Evolutionary conservation across 2,888 invertebrate species (phyloP).

Genomic region (Agriotes lineatus): DNA sequence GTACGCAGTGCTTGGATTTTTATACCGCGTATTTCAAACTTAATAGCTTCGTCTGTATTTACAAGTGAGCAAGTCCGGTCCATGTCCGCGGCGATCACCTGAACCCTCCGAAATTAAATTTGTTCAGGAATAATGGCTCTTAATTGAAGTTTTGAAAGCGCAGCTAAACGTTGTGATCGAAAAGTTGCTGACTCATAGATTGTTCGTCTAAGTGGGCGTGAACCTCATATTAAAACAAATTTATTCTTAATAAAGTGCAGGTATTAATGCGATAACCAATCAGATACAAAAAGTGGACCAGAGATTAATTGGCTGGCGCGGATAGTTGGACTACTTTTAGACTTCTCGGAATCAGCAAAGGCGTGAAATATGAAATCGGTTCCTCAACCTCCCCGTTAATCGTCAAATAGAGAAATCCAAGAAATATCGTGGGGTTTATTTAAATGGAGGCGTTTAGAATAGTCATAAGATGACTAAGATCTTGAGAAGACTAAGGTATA

Average conservation of each 20-base stretch:
- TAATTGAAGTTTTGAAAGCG: conserved; percentile 14
- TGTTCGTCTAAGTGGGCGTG: conserved; percentile 14
- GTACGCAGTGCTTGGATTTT: conserved; percentile 13
- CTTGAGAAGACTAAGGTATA: no score
- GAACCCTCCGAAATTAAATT: conserved; percentile 9
- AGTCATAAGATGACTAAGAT: no score
- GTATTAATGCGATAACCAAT: conserved; percentile 20
- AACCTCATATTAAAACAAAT: conserved; percentile 12
- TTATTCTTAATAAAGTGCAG: conserved; percentile 21
- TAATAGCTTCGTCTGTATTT: conserved; percentile 19
- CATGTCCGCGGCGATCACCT: background rate
- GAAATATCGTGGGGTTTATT: no score
- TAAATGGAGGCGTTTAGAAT: no score
- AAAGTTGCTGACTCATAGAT: conserved; percentile 9
- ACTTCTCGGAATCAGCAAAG: background rate
- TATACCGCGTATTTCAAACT: background rate
- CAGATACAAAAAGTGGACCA: conserved; percentile 3
- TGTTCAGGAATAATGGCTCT: conserved; percentile 1
- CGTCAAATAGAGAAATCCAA: no score
- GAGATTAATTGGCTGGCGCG: conserved; percentile 8
- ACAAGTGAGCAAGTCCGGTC: background rate
- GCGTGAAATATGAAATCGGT: conserved; percentile 8
- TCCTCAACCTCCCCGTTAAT: no score
- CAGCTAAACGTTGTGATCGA: background rate
- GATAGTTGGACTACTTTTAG: background rate